These are phyloP conservation scores for Sylvilagus bachmani DNA, from an alignment of 2,113 vertebrate genomes.

Conservation along the genomic window DNA sequence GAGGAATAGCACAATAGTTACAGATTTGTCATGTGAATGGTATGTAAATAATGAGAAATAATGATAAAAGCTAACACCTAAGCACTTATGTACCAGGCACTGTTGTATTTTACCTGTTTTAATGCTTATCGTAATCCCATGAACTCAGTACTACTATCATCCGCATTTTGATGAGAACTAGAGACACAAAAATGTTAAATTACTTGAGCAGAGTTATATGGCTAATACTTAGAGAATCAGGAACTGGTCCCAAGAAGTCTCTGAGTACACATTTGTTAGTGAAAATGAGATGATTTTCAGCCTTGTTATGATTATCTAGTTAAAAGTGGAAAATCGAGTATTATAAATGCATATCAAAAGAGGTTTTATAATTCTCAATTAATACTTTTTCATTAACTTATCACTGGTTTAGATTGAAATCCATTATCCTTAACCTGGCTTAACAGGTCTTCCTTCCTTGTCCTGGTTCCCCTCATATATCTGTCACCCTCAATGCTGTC, in stretches of 20 bases:
- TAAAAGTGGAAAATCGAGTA: constrained; percentile 36
- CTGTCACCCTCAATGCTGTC: neutral
- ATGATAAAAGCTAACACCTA: neutral
- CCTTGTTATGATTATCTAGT: constrained; percentile 27
- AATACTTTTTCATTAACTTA: constrained; percentile 7
- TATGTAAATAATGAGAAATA: neutral
- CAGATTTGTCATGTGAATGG: neutral
- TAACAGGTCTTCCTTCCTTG: neutral
- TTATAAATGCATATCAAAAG: constrained; percentile 7
- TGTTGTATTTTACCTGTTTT: neutral
- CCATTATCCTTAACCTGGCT: neutral
- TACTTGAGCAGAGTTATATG: neutral
- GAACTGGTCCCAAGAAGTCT: neutral
- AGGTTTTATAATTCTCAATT: constrained; percentile 52
- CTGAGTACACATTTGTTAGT: constrained; percentile 12
- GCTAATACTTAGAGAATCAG: neutral
- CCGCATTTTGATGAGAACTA: constrained; percentile 24
- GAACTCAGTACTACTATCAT: neutral
- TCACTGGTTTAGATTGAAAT: constrained; percentile 10
- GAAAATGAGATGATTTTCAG: constrained; percentile 48
- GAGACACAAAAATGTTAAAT: constrained; percentile 15
- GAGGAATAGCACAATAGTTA: neutral
- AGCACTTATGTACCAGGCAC: neutral
- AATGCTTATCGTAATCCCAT: neutral
- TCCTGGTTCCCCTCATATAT: neutral